These are phyloP conservation scores for Melinopterus prodromus DNA, from an alignment of 2,888 invertebrate species.

Conservation along the genomic window DNA sequence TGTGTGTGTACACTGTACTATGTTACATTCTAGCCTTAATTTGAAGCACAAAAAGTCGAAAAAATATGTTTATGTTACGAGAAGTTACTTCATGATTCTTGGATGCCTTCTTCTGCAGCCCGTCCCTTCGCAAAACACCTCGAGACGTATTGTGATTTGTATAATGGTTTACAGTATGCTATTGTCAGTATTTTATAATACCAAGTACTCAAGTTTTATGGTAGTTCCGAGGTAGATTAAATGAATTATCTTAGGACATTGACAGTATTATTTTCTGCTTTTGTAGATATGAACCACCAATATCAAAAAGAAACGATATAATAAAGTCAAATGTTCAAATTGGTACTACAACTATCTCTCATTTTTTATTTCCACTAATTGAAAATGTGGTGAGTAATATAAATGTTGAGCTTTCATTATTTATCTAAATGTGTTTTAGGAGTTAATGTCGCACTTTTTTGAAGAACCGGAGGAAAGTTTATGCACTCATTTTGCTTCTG, in stretches of 20 bases:
- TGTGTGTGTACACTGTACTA: no score
- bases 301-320: conserved; percentile 4
- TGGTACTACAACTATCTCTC: neutral
- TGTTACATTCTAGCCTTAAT: neutral
- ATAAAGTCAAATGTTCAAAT: conserved; percentile 15
- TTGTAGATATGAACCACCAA: conserved; percentile 15
- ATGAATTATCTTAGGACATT: neutral
- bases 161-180: conserved; percentile 8
- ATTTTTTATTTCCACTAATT: neutral
- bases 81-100: neutral
- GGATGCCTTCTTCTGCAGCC: neutral
- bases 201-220: conserved; percentile 16
- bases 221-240: conserved; percentile 14
- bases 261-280: neutral
- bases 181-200: conserved; percentile 24
- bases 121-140: neutral
- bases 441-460: neutral
- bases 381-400: neutral
- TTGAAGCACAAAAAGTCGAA: neutral
- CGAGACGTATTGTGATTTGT: neutral
- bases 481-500: neutral
- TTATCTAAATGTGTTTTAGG: neutral
- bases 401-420: neutral
- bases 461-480: neutral
- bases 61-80: neutral